Percentiles rank a stretch among this genome's conserved stretches.
Conservation (phyloP, 1,140 invertebrate species). For the Ylistrum balloti region DNA sequence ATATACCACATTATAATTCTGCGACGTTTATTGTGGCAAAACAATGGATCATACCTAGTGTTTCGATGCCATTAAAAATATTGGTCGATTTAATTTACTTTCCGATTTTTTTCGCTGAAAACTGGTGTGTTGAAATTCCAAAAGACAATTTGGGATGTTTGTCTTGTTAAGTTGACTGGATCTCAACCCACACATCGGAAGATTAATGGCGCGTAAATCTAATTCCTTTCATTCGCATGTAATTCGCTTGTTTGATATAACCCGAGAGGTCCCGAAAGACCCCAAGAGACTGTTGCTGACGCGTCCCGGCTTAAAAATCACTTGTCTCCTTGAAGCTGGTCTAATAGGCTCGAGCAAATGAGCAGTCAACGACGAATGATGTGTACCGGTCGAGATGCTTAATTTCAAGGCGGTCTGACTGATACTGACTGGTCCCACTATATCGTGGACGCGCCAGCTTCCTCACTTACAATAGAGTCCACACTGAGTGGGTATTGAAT, state of each 20-base stretch:
- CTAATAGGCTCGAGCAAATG: conserved; percentile 25
- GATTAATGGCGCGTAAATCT: conserved; percentile 33
- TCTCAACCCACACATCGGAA: background rate
- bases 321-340: conserved; percentile 4
- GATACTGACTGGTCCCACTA: background rate
- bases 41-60: too few species aligned
- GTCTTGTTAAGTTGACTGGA: background rate
- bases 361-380: conserved; percentile 19
- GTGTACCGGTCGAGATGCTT: background rate
- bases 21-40: too few species aligned
- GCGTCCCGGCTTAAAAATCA: conserved; percentile 37
- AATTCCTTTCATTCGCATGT: conserved; percentile 28
- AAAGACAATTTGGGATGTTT: background rate
- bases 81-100: too few species aligned
- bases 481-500: background rate
- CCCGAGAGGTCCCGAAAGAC: conserved; percentile 10
- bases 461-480: background rate
- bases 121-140: background rate
- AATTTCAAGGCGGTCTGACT: background rate
- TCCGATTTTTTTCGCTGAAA: too few species aligned
- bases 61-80: too few species aligned
- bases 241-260: conserved; percentile 34
- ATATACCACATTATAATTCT: too few species aligned
- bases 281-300: background rate
- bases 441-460: background rate